Conservation (phyloP, 2,113 vertebrate species). For the Motacilla tschutschensis region DNA sequence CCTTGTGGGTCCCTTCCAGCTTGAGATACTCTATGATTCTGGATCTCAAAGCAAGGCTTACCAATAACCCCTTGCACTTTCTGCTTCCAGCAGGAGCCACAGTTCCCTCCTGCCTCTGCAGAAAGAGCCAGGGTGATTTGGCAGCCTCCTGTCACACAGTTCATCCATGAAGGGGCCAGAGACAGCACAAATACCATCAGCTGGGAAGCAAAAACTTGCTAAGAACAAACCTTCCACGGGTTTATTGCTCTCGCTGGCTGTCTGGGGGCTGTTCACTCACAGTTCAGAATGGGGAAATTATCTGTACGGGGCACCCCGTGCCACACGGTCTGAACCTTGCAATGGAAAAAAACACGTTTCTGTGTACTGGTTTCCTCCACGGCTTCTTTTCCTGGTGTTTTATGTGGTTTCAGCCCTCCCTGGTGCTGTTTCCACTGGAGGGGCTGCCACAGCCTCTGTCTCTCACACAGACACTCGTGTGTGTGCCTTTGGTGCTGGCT, state of each 20-base stretch:
- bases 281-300: not conserved
- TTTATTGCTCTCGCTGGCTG: rapidly evolving
- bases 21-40: not conserved
- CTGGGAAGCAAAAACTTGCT: not conserved
- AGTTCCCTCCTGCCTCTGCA: not conserved
- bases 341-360: not conserved
- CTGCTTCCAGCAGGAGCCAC: not conserved
- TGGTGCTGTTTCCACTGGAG: not conserved
- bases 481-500: not conserved
- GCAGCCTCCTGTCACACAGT: not conserved
- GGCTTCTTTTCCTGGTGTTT: not conserved
- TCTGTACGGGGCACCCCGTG: not conserved
- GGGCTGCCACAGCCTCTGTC: not conserved
- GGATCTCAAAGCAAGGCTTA: not conserved
- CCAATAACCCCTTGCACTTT: not conserved
- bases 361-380: not conserved
- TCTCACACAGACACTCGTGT: rapidly evolving
- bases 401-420: conserved; percentile 13
- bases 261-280: not conserved
- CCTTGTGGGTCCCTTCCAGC: not conserved
- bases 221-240: not conserved
- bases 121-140: not conserved
- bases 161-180: not conserved
- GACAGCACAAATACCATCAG: not conserved
- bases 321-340: not conserved